Percentiles rank a stretch among this genome's conserved stretches.
Evolutionary conservation across 1,140 invertebrate genomes (phyloP).

Genomic region (Plodia interpunctella): DNA sequence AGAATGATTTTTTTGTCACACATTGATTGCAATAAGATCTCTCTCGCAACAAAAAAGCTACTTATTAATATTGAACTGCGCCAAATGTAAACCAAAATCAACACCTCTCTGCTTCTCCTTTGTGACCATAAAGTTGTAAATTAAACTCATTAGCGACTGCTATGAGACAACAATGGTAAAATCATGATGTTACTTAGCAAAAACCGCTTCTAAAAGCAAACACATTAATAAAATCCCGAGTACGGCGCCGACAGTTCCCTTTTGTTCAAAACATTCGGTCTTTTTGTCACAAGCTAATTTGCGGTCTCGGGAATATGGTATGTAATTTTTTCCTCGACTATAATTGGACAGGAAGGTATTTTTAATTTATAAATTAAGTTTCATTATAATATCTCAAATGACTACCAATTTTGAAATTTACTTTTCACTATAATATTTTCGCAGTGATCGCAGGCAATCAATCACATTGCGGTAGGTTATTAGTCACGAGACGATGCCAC

Average conservation of each 20-base stretch:
- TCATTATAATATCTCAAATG: background rate
- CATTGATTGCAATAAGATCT: too few species aligned
- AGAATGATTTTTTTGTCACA: too few species aligned
- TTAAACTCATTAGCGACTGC: background rate
- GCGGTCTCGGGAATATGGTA: background rate
- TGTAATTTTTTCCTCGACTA: background rate
- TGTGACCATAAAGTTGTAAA: background rate
- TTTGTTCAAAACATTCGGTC: background rate
- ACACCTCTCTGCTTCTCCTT: background rate
- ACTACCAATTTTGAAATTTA: too few species aligned
- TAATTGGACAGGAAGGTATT: background rate
- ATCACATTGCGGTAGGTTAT: too few species aligned
- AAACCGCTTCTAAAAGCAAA: background rate
- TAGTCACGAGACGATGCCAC: too few species aligned
- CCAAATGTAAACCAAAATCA: background rate
- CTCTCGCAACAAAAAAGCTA: too few species aligned
- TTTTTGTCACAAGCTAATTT: slow-evolving; percentile 1
- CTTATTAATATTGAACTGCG: too few species aligned
- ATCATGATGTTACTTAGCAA: slow-evolving; percentile 7
- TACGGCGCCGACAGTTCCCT: background rate
- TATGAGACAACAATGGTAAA: background rate
- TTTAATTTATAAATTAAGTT: background rate
- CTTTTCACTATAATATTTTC: too few species aligned
- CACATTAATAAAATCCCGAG: background rate
- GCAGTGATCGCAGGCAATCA: too few species aligned